Evolutionary conservation across 2,113 vertebrate genomes (phyloP).

Genomic region (Pterocles burchelli): DNA sequence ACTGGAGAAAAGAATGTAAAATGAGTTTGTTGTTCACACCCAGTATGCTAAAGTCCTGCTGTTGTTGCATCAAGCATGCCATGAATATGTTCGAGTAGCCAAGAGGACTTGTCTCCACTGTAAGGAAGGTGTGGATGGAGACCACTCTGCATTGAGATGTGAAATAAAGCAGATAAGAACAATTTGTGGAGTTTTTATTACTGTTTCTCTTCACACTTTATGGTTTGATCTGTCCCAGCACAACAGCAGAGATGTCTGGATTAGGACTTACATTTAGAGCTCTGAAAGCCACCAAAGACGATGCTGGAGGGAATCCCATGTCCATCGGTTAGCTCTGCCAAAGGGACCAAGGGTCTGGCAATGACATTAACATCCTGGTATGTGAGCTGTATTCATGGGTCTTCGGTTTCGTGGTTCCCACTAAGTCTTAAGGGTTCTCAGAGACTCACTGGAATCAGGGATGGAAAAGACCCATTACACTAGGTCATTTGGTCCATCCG

Average conservation of each 20-base stretch:
- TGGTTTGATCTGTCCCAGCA: background rate
- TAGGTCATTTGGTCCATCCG: background rate
- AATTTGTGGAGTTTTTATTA: background rate
- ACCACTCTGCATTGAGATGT: fast-evolving
- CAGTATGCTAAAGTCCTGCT: background rate
- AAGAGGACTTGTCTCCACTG: fast-evolving
- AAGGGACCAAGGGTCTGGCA: constrained; percentile 2
- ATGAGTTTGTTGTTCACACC: background rate
- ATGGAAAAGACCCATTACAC: background rate
- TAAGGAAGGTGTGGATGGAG: background rate
- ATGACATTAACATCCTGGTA: background rate
- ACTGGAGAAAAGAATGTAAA: background rate
- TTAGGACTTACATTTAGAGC: background rate
- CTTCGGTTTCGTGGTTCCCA: background rate
- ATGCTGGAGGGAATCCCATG: constrained; percentile 45
- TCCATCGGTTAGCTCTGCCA: background rate
- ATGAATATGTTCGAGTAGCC: background rate
- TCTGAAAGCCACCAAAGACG: background rate
- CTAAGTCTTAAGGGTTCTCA: background rate
- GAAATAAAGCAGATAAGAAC: background rate
- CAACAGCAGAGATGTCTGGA: background rate
- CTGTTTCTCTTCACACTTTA: background rate
- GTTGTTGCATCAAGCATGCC: background rate
- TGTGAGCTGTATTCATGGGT: background rate
- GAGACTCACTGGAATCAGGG: background rate